phyloP scores from a whole-genome alignment of 2,113 vertebrate species.

The Galeopterus variegatus region DNA sequence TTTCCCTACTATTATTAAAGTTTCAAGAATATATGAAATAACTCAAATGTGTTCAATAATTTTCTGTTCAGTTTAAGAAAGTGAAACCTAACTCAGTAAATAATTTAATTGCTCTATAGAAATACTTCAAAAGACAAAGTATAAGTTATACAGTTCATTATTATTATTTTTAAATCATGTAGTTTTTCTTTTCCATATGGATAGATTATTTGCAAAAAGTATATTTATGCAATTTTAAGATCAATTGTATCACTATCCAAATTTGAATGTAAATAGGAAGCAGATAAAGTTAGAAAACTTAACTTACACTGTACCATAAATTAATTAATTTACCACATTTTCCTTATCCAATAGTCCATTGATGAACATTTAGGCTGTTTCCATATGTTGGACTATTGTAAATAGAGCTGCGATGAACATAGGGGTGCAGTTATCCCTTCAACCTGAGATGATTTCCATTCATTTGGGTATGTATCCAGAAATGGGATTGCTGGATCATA shows the following conservation, averaged over 20 bases:
- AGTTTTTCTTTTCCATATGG: not conserved
- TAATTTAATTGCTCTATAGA: not conserved
- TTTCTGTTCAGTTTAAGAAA: constrained; percentile 39
- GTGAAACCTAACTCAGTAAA: not conserved
- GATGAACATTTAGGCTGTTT: too few species aligned
- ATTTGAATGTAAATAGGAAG: not conserved
- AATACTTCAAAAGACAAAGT: constrained; percentile 1
- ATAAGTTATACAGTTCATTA: not conserved
- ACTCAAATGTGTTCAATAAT: not conserved
- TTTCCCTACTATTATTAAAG: not conserved
- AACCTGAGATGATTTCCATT: too few species aligned
- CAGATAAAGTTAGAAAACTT: not conserved
- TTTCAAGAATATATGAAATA: constrained; percentile 24
- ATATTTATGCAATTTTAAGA: not conserved
- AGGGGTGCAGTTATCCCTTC: too few species aligned
- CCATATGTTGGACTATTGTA: too few species aligned
- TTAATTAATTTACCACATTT: not conserved
- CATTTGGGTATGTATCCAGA: too few species aligned
- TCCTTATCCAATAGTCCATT: too few species aligned
- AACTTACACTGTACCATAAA: not conserved
- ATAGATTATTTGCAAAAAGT: not conserved
- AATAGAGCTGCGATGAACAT: too few species aligned
- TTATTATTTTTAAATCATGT: not conserved
- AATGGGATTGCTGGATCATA: too few species aligned
- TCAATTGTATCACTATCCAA: not conserved